A percentile compares a stretch with the other conserved stretches of the same genome.
Evolutionary conservation across 2,888 invertebrate species (phyloP).

Genomic region (Sinopyrophorus schimmeli): DNA sequence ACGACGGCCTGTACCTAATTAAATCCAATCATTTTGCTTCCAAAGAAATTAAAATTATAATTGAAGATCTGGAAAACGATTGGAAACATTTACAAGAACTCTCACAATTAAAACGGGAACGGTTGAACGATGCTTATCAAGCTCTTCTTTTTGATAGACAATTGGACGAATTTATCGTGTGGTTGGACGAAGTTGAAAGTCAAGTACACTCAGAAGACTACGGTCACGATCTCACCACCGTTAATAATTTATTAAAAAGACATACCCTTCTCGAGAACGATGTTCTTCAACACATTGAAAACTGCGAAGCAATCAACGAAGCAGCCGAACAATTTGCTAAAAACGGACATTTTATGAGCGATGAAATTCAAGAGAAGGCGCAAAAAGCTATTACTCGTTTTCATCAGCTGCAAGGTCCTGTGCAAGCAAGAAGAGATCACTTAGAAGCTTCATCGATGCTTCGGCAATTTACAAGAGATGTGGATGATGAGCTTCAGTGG

Average conservation of each 20-base stretch:
- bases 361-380: slow-evolving; percentile 79
- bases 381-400: slow-evolving; percentile 65
- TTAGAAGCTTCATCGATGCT: slow-evolving; percentile 86
- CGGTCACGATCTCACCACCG: slow-evolving; percentile 87
- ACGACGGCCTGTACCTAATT: slow-evolving; percentile 75
- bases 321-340: slow-evolving; percentile 78
- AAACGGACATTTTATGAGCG: slow-evolving; percentile 85
- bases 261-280: slow-evolving; percentile 85
- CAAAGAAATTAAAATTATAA: slow-evolving; percentile 78
- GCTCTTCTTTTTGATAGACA: slow-evolving; percentile 85
- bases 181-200: slow-evolving; percentile 88
- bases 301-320: slow-evolving; percentile 77
- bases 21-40: slow-evolving; percentile 86
- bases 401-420: slow-evolving; percentile 76
- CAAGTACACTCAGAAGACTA: slow-evolving; percentile 76
- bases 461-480: slow-evolving; percentile 89
- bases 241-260: slow-evolving; percentile 78
- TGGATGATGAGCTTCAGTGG: slow-evolving; percentile 93
- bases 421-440: slow-evolving; percentile 88
- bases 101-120: slow-evolving; percentile 79
- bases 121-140: slow-evolving; percentile 89
- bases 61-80: slow-evolving; percentile 82
- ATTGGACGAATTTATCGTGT: slow-evolving; percentile 88
- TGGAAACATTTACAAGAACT: slow-evolving; percentile 86
- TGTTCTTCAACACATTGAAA: slow-evolving; percentile 80